phyloP scores from a whole-genome alignment of 2,888 invertebrate genomes.

The Malthinus flaveolus region DNA sequence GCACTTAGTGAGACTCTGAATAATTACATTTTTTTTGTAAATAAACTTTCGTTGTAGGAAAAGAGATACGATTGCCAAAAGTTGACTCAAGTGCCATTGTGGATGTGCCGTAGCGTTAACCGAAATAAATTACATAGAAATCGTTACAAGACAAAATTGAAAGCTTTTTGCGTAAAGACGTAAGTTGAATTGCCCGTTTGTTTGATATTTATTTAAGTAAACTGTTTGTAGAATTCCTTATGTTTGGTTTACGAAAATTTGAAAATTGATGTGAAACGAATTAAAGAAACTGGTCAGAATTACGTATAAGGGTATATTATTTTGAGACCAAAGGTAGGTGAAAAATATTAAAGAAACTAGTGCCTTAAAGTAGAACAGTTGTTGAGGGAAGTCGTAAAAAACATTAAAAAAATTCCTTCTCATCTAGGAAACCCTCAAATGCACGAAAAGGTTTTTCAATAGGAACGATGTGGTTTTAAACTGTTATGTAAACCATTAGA shows the following conservation, averaged over 20 bases:
- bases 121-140: slow-evolving; percentile 69
- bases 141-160: slow-evolving; percentile 68
- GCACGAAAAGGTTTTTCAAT: too few relatives aligned
- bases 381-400: too few relatives aligned
- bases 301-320: too few relatives aligned
- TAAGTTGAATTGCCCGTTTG: slow-evolving; percentile 43
- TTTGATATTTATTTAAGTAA: slow-evolving; percentile 9
- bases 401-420: too few relatives aligned
- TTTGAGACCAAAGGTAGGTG: too few relatives aligned
- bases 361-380: too few relatives aligned
- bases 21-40: neutral
- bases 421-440: too few relatives aligned
- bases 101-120: slow-evolving; percentile 62
- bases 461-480: too few relatives aligned
- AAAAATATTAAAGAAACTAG: too few relatives aligned
- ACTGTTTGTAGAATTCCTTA: slow-evolving; percentile 57
- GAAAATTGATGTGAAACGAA: slow-evolving; percentile 58
- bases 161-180: slow-evolving; percentile 71
- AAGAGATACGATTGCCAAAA: slow-evolving; percentile 62
- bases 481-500: too few relatives aligned
- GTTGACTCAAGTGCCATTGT: slow-evolving; percentile 54
- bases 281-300: slow-evolving; percentile 60
- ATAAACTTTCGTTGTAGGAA: slow-evolving; percentile 53
- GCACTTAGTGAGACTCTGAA: slow-evolving; percentile 57
- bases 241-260: slow-evolving; percentile 61